phyloP scores from a whole-genome alignment of 2,888 invertebrate species.

The Callyntrura sp. region DNA sequence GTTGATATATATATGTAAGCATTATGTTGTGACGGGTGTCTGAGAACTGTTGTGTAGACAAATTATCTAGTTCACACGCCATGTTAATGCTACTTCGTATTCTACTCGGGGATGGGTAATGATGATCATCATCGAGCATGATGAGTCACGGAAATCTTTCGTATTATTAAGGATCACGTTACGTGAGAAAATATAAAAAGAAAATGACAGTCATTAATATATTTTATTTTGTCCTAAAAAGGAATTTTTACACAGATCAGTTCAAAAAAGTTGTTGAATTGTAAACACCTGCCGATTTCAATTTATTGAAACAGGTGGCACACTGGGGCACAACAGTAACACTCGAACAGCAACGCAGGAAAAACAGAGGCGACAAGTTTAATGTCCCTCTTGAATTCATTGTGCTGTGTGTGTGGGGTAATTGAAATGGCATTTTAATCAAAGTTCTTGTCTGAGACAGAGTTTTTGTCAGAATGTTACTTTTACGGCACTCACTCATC shows the following conservation, averaged over 20 bases:
- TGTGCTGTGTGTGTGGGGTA: not conserved
- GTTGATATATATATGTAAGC: not conserved
- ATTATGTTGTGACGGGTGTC: slow-evolving; percentile 31
- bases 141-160: not conserved
- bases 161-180: slow-evolving; percentile 7
- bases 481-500: no score
- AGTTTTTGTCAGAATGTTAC: not conserved
- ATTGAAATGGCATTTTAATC: slow-evolving; percentile 18
- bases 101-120: slow-evolving; percentile 1
- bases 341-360: no score
- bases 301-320: slow-evolving; percentile 59
- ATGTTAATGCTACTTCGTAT: not conserved
- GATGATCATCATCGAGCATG: not conserved
- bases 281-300: slow-evolving; percentile 66
- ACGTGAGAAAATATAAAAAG: slow-evolving; percentile 15
- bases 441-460: not conserved
- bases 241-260: slow-evolving; percentile 52
- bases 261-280: slow-evolving; percentile 7
- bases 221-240: slow-evolving; percentile 31
- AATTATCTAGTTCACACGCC: slow-evolving; percentile 36
- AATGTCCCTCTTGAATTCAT: no score
- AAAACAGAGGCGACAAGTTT: no score
- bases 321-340: no score
- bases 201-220: slow-evolving; percentile 39
- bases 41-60: no score